A percentile compares a stretch with the other conserved stretches of the same genome.
These are phyloP conservation scores for Salvelinus sp. DNA, from an alignment of 2,113 vertebrate genomes.

Conservation along the genomic window DNA sequence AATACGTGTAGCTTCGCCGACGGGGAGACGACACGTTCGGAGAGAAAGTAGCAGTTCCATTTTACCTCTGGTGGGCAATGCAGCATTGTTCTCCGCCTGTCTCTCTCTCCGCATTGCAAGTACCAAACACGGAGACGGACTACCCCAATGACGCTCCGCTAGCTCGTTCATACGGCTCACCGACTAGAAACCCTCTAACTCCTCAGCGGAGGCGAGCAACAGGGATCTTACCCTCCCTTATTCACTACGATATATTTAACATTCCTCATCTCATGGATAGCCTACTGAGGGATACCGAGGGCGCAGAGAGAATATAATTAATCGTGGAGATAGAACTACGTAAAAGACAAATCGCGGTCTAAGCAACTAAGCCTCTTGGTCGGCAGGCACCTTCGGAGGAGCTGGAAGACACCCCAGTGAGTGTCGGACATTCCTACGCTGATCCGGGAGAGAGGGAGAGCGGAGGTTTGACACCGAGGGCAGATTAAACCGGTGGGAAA, in stretches of 20 bases:
- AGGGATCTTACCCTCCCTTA: background rate
- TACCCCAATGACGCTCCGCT: too few relatives aligned
- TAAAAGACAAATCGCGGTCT: background rate
- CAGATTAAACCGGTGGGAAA: conserved; percentile 42
- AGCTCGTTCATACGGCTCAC: too few relatives aligned
- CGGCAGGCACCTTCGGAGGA: background rate
- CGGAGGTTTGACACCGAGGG: conserved; percentile 40
- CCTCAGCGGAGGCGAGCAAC: background rate
- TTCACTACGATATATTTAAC: too few relatives aligned
- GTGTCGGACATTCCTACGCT: conserved; percentile 56
- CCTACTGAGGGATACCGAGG: background rate
- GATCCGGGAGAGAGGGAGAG: conserved; percentile 45
- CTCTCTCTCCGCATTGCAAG: too few relatives aligned
- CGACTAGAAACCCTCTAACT: background rate
- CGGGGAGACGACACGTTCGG: too few relatives aligned
- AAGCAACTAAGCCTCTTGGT: background rate
- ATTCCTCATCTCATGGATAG: background rate
- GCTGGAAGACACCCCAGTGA: conserved; percentile 50
- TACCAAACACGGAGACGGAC: too few relatives aligned
- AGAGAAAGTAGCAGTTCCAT: too few relatives aligned
- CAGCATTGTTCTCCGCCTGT: too few relatives aligned
- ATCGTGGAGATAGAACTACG: background rate
- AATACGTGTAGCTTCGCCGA: too few relatives aligned
- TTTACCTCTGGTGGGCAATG: too few relatives aligned
- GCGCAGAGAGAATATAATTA: background rate